phyloP scores from a whole-genome alignment of 2,113 vertebrate genomes.

The Lasiurus cinereus region DNA sequence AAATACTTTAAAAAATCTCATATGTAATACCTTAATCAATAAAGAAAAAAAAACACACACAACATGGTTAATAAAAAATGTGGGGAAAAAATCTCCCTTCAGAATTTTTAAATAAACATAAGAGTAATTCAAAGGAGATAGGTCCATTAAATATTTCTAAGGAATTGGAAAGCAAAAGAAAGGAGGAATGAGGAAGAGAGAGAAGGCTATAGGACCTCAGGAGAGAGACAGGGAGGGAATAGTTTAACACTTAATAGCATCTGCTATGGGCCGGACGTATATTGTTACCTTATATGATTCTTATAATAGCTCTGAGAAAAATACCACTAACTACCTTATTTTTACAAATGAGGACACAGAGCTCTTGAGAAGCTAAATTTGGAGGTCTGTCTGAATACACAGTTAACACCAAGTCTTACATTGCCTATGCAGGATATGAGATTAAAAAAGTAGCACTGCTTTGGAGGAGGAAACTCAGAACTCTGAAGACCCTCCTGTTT shows the following conservation, averaged over 20 bases:
- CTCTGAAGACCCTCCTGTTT: background rate
- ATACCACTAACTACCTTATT: background rate
- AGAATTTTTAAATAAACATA: constrained; percentile 66
- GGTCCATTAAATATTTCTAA: constrained; percentile 61
- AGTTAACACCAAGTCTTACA: background rate
- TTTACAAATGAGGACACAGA: constrained; percentile 26
- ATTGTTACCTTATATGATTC: background rate
- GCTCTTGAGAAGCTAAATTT: constrained; percentile 5
- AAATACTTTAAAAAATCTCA: constrained; percentile 40
- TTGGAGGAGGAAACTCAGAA: background rate
- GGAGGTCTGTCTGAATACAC: background rate
- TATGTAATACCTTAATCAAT: too few species aligned
- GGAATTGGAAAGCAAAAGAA: constrained; percentile 51
- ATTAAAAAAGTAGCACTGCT: background rate
- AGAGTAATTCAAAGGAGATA: constrained; percentile 42
- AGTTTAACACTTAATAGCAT: background rate
- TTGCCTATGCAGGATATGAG: background rate
- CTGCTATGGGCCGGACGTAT: background rate
- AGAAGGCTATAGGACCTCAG: background rate
- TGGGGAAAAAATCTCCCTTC: background rate
- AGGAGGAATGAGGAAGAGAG: constrained; percentile 31
- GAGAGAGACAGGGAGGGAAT: background rate
- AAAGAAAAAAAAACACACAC: too few species aligned
- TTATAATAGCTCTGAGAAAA: background rate
- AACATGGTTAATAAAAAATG: too few species aligned